phyloP scores from a whole-genome alignment of 2,113 vertebrate species.

The Sander vitreus region DNA sequence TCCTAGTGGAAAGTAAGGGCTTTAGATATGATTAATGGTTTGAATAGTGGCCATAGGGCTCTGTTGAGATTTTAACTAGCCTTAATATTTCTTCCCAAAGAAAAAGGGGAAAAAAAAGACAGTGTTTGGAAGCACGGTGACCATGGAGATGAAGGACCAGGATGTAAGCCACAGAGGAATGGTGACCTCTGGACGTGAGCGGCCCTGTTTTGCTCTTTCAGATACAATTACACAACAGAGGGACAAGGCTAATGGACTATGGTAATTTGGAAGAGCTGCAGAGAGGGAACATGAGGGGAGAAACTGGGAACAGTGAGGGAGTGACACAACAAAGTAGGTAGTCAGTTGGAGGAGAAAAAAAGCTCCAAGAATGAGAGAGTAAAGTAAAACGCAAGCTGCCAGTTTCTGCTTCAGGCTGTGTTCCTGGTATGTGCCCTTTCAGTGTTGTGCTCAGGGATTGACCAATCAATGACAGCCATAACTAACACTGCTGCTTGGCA shows the following conservation, averaged over 20 bases:
- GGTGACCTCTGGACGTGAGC: slow-evolving; percentile 67
- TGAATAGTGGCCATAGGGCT: slow-evolving; percentile 32
- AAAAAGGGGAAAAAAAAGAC: slow-evolving; percentile 46
- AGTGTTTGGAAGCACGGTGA: slow-evolving; percentile 68
- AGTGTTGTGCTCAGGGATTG: slow-evolving; percentile 73
- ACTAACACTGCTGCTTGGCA: slow-evolving; percentile 74
- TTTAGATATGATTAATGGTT: slow-evolving; percentile 61
- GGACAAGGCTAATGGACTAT: slow-evolving; percentile 50
- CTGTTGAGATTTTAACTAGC: slow-evolving; percentile 58
- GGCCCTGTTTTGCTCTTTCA: slow-evolving; percentile 45
- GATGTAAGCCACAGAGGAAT: slow-evolving; percentile 75
- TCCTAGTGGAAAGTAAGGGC: slow-evolving; percentile 33
- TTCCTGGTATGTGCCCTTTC: slow-evolving; percentile 81
- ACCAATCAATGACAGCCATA: slow-evolving; percentile 79
- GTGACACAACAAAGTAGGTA: slow-evolving; percentile 60
- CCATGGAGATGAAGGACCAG: slow-evolving; percentile 76
- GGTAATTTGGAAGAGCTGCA: slow-evolving; percentile 47
- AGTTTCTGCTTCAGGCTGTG: slow-evolving; percentile 78
- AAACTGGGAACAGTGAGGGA: slow-evolving; percentile 33
- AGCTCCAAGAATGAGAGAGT: slow-evolving; percentile 43
- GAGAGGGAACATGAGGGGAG: slow-evolving; percentile 32
- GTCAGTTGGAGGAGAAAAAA: slow-evolving; percentile 29
- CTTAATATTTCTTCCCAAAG: slow-evolving; percentile 40
- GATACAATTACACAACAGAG: slow-evolving; percentile 67
- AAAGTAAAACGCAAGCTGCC: slow-evolving; percentile 59